phyloP scores from a whole-genome alignment of 2,888 invertebrate species.

The Leptinotarsa haldemani region DNA sequence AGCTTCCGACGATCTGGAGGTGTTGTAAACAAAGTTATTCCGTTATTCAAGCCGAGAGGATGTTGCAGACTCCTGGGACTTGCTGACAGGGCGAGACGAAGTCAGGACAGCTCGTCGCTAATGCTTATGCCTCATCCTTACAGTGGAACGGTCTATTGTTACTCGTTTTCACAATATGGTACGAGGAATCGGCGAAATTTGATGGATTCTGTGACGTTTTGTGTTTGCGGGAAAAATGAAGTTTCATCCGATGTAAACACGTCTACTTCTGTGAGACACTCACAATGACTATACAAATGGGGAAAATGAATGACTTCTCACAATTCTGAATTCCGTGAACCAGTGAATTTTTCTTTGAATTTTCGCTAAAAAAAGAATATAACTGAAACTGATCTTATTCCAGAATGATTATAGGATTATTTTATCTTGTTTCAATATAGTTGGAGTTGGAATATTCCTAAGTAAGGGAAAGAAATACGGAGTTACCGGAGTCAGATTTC shows the following conservation, averaged over 20 bases:
- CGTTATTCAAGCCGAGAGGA: constrained; percentile 62
- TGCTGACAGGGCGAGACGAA: constrained; percentile 50
- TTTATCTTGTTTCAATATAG: too few species aligned
- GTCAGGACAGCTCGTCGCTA: constrained; percentile 58
- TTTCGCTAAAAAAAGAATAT: too few species aligned
- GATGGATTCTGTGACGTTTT: constrained; percentile 31
- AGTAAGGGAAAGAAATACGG: too few species aligned
- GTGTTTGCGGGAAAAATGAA: neutral
- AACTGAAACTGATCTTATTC: too few species aligned
- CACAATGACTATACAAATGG: neutral
- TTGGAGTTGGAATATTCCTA: too few species aligned
- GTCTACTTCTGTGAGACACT: neutral
- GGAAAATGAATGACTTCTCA: neutral
- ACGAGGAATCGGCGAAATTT: constrained; percentile 32
- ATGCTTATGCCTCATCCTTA: constrained; percentile 39
- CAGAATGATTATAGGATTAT: too few species aligned
- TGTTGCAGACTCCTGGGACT: constrained; percentile 52
- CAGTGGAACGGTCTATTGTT: constrained; percentile 39
- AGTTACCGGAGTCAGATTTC: too few species aligned
- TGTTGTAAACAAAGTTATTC: constrained; percentile 61
- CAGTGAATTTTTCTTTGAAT: too few species aligned
- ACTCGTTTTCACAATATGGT: constrained; percentile 37
- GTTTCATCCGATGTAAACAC: constrained; percentile 8
- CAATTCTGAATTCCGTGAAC: too few species aligned
- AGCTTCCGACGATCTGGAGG: constrained; percentile 53